Percentiles rank a stretch among this genome's conserved stretches.
Conservation (phyloP, 2,113 vertebrate genomes). For the Pyxicephalus adspersus region DNA sequence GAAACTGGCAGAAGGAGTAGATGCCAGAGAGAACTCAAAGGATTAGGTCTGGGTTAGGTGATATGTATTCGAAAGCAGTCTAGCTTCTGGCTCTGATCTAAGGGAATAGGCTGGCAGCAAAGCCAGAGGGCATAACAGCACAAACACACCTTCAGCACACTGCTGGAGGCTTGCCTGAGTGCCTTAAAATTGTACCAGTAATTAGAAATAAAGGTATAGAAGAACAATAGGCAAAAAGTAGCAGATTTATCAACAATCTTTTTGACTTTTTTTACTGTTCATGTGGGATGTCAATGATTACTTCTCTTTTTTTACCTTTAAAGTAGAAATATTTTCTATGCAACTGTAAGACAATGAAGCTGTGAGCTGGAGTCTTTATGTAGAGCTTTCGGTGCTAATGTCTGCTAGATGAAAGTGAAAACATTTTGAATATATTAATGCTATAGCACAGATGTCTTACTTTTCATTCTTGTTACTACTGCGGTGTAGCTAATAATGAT, state of each 20-base stretch:
- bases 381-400: slow-evolving; percentile 76
- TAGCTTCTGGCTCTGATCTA: slow-evolving; percentile 99
- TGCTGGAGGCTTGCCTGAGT: slow-evolving; percentile 87
- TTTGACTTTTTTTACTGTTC: slow-evolving; percentile 65
- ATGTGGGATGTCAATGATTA: slow-evolving; percentile 49
- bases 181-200: slow-evolving; percentile 83
- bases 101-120: slow-evolving; percentile 99
- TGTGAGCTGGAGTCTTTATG: slow-evolving; percentile 68
- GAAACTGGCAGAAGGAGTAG: slow-evolving; percentile 99
- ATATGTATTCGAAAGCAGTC: slow-evolving; percentile 99
- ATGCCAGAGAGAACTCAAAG: slow-evolving; percentile 99
- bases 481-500: slow-evolving; percentile 82
- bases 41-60: slow-evolving; percentile 98
- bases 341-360: slow-evolving; percentile 63
- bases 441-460: slow-evolving; percentile 83
- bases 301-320: slow-evolving; percentile 56
- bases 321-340: slow-evolving; percentile 60
- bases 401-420: slow-evolving; percentile 83
- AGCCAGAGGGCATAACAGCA: slow-evolving; percentile 99
- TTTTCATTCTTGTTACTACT: slow-evolving; percentile 76
- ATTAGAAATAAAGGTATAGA: slow-evolving; percentile 80
- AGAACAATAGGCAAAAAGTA: slow-evolving; percentile 67
- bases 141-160: slow-evolving; percentile 96
- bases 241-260: slow-evolving; percentile 68
- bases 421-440: slow-evolving; percentile 86